Conservation (phyloP, 2,113 vertebrate genomes). For the Microcebus lehilahytsara region DNA sequence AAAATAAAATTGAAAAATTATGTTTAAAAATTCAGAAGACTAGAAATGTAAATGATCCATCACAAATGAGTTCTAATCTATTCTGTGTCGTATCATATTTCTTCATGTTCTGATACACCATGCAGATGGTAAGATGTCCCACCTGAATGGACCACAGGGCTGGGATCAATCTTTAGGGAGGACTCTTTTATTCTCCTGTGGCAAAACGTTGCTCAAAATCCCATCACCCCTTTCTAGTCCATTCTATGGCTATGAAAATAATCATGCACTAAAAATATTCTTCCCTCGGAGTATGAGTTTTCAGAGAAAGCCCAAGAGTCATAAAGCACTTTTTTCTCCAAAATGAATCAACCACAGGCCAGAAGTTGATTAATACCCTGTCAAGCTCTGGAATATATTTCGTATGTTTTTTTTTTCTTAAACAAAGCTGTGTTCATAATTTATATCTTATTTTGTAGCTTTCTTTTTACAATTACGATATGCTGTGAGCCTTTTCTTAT, state of each 20-base stretch:
- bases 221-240: not conserved
- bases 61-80: too few relatives aligned
- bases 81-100: not conserved
- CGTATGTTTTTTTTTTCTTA: not conserved
- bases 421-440: not conserved
- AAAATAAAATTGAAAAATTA: not conserved
- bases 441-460: not conserved
- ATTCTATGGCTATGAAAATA: not conserved
- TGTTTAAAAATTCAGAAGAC: not conserved
- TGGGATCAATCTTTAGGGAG: fast-evolving
- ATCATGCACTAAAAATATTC: not conserved
- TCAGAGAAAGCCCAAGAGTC: not conserved
- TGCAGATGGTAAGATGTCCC: not conserved
- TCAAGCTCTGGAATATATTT: not conserved
- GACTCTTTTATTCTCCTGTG: too few relatives aligned
- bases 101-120: not conserved
- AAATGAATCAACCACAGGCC: not conserved
- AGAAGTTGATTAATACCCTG: not conserved
- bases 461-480: not conserved
- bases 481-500: not conserved
- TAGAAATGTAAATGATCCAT: not conserved
- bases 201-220: not conserved
- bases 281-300: not conserved
- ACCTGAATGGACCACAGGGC: too few relatives aligned
- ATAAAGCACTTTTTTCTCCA: not conserved